A percentile compares a stretch with the other conserved stretches of the same genome.
These are phyloP conservation scores for Lysandra coridon DNA, from an alignment of 2,888 invertebrate genomes.

Conservation along the genomic window DNA sequence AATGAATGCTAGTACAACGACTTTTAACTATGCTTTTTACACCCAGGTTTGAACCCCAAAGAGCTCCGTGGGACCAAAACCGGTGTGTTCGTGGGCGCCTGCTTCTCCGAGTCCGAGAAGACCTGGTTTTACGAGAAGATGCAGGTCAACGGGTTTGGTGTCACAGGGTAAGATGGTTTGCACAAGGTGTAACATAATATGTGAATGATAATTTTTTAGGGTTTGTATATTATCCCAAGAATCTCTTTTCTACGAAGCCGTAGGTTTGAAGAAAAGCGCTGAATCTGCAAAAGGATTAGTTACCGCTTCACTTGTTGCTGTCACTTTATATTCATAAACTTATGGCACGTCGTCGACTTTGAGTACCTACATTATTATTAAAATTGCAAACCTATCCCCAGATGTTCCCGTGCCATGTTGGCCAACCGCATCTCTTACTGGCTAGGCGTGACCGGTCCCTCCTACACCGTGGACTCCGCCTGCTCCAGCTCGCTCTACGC, in stretches of 20 bases:
- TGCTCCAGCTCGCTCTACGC: constrained; percentile 97
- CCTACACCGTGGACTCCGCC: constrained; percentile 94
- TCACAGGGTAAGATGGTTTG: constrained; percentile 67
- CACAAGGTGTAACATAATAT: too few species aligned
- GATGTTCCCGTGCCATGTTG: constrained; percentile 95
- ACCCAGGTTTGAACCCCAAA: constrained; percentile 83
- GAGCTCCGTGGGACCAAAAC: constrained; percentile 86
- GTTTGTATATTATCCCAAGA: too few species aligned
- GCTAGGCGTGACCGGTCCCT: constrained; percentile 93
- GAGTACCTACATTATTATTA: too few species aligned
- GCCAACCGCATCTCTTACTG: constrained; percentile 94
- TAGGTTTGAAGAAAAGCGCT: too few species aligned
- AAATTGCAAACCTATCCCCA: constrained; percentile 43
- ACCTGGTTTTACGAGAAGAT: constrained; percentile 86
- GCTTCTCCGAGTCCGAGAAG: constrained; percentile 88
- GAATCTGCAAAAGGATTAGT: too few species aligned
- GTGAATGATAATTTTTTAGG: too few species aligned
- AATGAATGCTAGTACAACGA: too few species aligned
- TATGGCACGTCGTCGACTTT: too few species aligned
- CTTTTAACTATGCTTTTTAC: constrained; percentile 32
- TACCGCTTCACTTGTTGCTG: too few species aligned
- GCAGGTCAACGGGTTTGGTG: constrained; percentile 79
- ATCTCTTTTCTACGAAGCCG: too few species aligned
- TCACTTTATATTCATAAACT: too few species aligned
- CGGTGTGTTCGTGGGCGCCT: constrained; percentile 90